phyloP scores from a whole-genome alignment of 2,888 invertebrate genomes.

The Tipula vernalis region DNA sequence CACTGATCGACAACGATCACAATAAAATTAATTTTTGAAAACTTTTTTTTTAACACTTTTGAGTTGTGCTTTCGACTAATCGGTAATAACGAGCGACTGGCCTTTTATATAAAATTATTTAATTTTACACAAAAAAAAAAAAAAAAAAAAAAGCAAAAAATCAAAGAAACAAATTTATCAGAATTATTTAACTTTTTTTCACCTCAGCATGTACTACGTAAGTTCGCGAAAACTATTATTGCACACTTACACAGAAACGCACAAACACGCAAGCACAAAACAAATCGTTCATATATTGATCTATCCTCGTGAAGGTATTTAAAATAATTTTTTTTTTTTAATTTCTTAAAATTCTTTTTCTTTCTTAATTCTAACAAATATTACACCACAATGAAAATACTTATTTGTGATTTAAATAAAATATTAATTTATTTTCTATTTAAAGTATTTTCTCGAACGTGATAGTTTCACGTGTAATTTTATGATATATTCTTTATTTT shows the following conservation, averaged over 20 bases:
- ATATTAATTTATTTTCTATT: background rate
- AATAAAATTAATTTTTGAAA: background rate
- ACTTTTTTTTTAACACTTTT: background rate
- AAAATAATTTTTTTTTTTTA: background rate
- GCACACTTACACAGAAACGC: background rate
- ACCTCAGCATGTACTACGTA: background rate
- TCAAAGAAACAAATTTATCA: background rate
- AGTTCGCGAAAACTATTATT: background rate
- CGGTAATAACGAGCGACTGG: background rate
- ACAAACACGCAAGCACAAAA: background rate
- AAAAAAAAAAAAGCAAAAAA: background rate
- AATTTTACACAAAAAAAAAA: background rate
- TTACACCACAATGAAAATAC: background rate
- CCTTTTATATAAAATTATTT: conserved; percentile 4
- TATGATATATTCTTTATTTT: background rate
- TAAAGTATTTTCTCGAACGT: background rate
- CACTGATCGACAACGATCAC: background rate
- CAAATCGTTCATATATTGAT: background rate
- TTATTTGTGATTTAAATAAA: background rate
- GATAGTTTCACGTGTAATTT: background rate
- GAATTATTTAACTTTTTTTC: background rate
- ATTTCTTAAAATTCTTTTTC: background rate
- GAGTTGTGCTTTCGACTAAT: background rate
- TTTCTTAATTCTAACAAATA: background rate
- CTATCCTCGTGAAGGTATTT: background rate